Evolutionary conservation across 2,113 vertebrate species (phyloP), one percentile per base, ranked within the genome.

Genomic region (Petrocephalus microphthalmus): DNA sequence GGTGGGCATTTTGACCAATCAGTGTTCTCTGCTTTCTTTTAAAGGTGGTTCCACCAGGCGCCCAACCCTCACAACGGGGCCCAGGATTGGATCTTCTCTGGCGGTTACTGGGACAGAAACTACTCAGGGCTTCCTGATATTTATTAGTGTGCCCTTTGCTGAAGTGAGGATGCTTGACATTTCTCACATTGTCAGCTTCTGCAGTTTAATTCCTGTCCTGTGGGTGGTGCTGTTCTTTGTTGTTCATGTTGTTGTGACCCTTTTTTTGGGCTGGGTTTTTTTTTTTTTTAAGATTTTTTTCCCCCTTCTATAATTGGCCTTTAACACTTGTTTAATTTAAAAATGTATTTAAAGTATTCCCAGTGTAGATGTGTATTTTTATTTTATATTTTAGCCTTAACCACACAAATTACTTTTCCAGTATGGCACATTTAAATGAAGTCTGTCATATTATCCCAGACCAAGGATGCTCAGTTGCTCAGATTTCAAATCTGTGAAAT

Each of bases 61-160:
- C 96, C 95, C 25, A 99, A 99, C 90, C 98, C 98, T 25, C 93
- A 98, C 90, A 98, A 93, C 56, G 96, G 94, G 89, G 95, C 95
- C 0, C 97, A 97, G 93, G 98, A 99, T 94, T 99, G 98, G 98
- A 95, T 99, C 89, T 98, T 97, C 89, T 96, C 95, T 84, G 96
- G 96, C 71, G 95, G 94, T 91, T 99, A 99, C 95, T 99, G 98
- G 98, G 96, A 99, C 94, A 96, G 98, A 92, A 97, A 95, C 88
- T 98, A 99, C 93, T 95, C 94, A 88, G 95, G 96, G 91, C 94
- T 98, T 91, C 97, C 97, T 89, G 98, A 99, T 92, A 99, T 99
- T 95, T 99, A 99, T 95, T 99, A 94, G 97, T 13, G 17, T 51
- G 19, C 20, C 42, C 11, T 10, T 22, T 20, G 7, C 22, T 57